Percentiles rank a stretch among this genome's conserved stretches.
Evolutionary conservation across 2,113 vertebrate species (phyloP).

Genomic region (Hoplias malabaricus): DNA sequence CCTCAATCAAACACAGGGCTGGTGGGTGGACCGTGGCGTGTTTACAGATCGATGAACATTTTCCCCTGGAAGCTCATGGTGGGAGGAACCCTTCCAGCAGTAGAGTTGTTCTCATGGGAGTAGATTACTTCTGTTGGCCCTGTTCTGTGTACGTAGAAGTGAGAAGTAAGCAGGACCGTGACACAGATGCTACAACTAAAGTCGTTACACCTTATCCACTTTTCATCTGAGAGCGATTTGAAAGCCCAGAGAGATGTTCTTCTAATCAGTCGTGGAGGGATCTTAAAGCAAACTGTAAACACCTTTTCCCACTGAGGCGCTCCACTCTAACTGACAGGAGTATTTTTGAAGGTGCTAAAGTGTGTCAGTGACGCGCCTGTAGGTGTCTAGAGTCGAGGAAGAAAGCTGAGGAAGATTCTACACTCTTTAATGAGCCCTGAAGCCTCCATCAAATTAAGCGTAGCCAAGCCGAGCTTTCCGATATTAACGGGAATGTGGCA

Average conservation of each 20-base stretch:
- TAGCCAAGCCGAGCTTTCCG: neutral
- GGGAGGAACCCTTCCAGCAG: neutral
- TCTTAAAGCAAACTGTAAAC: neutral
- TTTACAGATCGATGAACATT: constrained; percentile 10
- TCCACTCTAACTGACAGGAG: neutral
- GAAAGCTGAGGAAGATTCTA: neutral
- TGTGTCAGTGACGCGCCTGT: neutral
- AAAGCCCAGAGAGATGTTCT: neutral
- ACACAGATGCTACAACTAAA: neutral
- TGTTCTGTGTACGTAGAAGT: too few species aligned
- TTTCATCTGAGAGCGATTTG: neutral
- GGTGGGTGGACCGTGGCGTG: neutral
- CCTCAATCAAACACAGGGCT: neutral
- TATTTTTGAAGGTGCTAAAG: constrained; percentile 11
- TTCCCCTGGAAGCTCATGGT: neutral
- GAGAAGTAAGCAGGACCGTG: neutral
- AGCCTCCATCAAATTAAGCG: neutral
- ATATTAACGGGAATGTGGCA: neutral
- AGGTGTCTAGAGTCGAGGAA: neutral
- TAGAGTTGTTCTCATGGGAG: neutral
- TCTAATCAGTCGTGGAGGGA: neutral
- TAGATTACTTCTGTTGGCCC: neutral
- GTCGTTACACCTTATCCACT: neutral
- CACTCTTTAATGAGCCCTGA: neutral
- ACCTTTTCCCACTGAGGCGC: neutral